Conservation (phyloP, 2,888 invertebrate species). For the Thecophora atra region DNA sequence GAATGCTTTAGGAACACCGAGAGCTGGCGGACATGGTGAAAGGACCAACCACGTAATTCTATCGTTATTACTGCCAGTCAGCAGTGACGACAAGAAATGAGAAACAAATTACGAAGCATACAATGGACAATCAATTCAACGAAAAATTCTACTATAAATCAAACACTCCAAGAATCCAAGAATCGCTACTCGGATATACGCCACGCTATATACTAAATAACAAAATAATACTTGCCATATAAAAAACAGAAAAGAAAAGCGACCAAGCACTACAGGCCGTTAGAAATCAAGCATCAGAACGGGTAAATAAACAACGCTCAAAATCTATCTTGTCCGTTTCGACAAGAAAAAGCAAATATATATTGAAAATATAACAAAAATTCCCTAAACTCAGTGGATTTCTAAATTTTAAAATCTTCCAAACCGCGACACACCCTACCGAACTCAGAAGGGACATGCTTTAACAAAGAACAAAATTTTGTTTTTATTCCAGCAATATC, state of each 20-base stretch:
- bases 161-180: too few relatives aligned
- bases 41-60: slow-evolving; percentile 33
- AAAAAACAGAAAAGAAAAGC: not conserved
- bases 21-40: slow-evolving; percentile 42
- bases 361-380: too few relatives aligned
- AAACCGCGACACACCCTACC: too few relatives aligned
- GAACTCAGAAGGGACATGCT: too few relatives aligned
- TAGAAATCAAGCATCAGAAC: not conserved
- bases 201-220: slow-evolving; percentile 29
- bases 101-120: slow-evolving; percentile 24
- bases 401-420: too few relatives aligned
- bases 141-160: slow-evolving; percentile 15
- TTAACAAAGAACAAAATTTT: too few relatives aligned
- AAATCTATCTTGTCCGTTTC: slow-evolving; percentile 35
- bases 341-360: too few relatives aligned
- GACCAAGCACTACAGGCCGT: not conserved
- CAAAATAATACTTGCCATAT: slow-evolving; percentile 19
- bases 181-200: too few relatives aligned
- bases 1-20: slow-evolving; percentile 45
- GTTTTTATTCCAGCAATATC: too few relatives aligned
- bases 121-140: slow-evolving; percentile 32
- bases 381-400: too few relatives aligned
- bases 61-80: slow-evolving; percentile 24
- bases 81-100: slow-evolving; percentile 20
- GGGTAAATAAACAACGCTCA: slow-evolving; percentile 1